Percentiles rank a stretch among this genome's conserved stretches.
phyloP scores from a whole-genome alignment of 2,797 vertebrate species.

The Phoebastria nigripes region DNA sequence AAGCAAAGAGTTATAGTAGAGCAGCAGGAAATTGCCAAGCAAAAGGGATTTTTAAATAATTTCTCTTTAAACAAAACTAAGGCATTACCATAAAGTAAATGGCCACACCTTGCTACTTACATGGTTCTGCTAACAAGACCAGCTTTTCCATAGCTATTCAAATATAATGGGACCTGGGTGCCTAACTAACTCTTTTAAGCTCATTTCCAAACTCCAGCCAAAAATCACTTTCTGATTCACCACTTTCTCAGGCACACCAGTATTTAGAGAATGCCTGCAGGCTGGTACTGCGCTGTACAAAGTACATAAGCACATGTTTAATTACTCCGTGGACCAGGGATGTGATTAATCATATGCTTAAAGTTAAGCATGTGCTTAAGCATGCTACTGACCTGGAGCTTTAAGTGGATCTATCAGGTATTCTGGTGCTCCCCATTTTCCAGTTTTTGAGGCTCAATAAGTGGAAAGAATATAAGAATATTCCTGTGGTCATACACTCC shows the following conservation, averaged over 20 bases:
- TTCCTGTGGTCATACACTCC: background rate
- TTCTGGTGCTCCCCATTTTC: background rate
- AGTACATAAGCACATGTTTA: slow-evolving; percentile 38
- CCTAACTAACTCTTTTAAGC: background rate
- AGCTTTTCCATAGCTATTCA: slow-evolving; percentile 11
- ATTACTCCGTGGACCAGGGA: slow-evolving; percentile 12
- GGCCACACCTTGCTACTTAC: slow-evolving; percentile 26
- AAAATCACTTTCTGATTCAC: slow-evolving; percentile 57
- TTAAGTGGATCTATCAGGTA: background rate
- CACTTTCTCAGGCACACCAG: slow-evolving; percentile 45
- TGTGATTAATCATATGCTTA: slow-evolving; percentile 38
- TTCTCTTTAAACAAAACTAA: slow-evolving; percentile 19
- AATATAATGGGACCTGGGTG: slow-evolving; percentile 6
- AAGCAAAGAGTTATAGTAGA: background rate
- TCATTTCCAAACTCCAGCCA: slow-evolving; percentile 41
- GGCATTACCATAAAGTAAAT: background rate
- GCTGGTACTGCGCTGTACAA: slow-evolving; percentile 7
- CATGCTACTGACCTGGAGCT: background rate
- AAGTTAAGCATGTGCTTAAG: slow-evolving; percentile 44
- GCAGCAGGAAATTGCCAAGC: background rate
- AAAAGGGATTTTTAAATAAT: background rate
- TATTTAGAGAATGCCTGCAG: slow-evolving; percentile 36
- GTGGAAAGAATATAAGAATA: background rate
- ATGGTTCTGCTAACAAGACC: background rate
- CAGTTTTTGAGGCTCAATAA: background rate